These are phyloP conservation scores for Halictus ligatus DNA, from an alignment of 2,888 invertebrate species.

Conservation along the genomic window DNA sequence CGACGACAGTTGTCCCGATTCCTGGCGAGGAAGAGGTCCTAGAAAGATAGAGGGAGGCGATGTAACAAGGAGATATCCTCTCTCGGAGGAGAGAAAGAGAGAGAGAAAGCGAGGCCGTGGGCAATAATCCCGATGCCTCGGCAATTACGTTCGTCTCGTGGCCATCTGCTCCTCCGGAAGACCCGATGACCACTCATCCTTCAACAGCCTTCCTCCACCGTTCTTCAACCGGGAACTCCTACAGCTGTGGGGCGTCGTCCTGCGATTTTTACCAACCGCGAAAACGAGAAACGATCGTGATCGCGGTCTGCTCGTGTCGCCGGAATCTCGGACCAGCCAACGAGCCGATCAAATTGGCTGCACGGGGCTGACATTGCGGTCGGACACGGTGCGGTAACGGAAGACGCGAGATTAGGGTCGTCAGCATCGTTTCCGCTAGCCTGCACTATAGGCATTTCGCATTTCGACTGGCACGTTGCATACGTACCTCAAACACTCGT, in stretches of 20 bases:
- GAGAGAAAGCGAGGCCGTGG: conserved; percentile 65
- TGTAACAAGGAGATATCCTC: neutral
- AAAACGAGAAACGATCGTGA: conserved; percentile 47
- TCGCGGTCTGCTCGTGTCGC: conserved; percentile 55
- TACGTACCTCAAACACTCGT: too few species aligned
- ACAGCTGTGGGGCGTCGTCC: conserved; percentile 6
- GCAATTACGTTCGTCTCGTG: conserved; percentile 83
- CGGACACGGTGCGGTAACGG: conserved; percentile 3
- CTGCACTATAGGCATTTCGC: neutral
- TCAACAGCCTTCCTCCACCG: conserved; percentile 64
- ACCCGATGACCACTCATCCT: conserved; percentile 82
- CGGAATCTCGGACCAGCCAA: conserved; percentile 26
- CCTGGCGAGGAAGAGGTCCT: conserved; percentile 27
- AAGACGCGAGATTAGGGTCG: neutral
- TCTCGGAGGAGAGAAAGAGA: neutral
- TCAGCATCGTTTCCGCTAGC: neutral
- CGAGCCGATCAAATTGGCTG: conserved; percentile 35
- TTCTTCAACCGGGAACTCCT: conserved; percentile 28
- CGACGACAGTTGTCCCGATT: conserved; percentile 44
- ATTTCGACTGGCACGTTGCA: neutral
- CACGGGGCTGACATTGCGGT: neutral
- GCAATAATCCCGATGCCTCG: conserved; percentile 81
- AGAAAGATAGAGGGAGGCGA: conserved; percentile 4
- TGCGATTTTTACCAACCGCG: conserved; percentile 36
- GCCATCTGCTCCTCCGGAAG: conserved; percentile 75